phyloP scores from a whole-genome alignment of 2,797 vertebrate genomes.

The Danio aesculapii region DNA sequence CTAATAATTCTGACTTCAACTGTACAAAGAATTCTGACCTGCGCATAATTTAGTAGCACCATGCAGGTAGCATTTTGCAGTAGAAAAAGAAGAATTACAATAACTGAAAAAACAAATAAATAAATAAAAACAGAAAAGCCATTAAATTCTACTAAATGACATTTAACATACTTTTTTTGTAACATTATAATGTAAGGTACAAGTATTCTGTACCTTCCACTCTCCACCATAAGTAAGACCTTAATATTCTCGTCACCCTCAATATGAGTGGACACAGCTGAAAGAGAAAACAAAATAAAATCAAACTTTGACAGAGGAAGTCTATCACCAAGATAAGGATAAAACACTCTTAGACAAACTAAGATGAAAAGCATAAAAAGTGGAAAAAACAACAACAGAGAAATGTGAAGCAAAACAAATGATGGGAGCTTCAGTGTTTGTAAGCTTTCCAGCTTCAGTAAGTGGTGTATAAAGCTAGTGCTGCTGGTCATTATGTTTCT shows the following conservation, averaged over 20 bases:
- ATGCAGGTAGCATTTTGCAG: no score
- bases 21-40: no score
- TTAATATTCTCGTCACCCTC: constrained; percentile 91
- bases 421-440: constrained; percentile 16
- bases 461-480: constrained; percentile 56
- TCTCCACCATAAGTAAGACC: constrained; percentile 93
- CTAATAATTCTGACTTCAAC: no score
- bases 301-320: not conserved
- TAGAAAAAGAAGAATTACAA: no score
- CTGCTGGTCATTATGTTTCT: constrained; percentile 55
- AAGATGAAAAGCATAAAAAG: not conserved
- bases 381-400: not conserved
- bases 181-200: not conserved
- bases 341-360: constrained; percentile 1
- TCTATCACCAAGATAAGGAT: not conserved
- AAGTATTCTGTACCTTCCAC: constrained; percentile 85
- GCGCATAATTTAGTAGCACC: no score
- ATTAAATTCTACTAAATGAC: no score
- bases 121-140: no score
- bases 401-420: constrained; percentile 33
- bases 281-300: constrained; percentile 24
- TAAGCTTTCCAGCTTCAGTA: constrained; percentile 41
- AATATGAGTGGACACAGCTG: constrained; percentile 86
- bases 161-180: no score
- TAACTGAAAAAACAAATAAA: no score